Base-by-base conservation (phyloP, 2,888 invertebrate species). In the Sceliomorpha sp. region DNA sequence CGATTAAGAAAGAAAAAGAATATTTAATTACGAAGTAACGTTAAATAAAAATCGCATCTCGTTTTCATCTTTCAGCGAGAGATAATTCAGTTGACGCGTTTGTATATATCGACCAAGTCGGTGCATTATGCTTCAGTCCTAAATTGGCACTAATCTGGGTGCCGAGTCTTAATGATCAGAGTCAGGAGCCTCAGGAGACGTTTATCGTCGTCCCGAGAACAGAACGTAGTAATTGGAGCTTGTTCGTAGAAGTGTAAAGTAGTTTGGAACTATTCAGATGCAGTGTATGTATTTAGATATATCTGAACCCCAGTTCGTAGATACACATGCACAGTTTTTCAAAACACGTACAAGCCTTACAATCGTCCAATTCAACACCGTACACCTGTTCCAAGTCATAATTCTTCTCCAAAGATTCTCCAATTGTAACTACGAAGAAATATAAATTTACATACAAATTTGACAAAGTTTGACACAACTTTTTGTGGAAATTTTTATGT, bases 81-180 rank as follows among this genome's bases (percentile, higher is more conserved):
- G 40, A 39, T 72, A 68, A 64, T 55, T 62, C 47, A 62, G 58
- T 53, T 69, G 66, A 66, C 58, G 58, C 62, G 45, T 48, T 59
- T 59, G n/a, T n/a, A 69, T 72, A 56, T 70, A 72, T 68, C 53
- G 68, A 27, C 36, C 47, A 68, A 72, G 50, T 72, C 60, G 72
- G 64, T 66, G 69, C 60, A 72, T 69, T 64, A 72, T 72, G 58
- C 60, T 66, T 56, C 42, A 62, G 72, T 60, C 58, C 64, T 69
- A 72, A 72, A 72, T 72, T 72, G 66, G 56, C 53, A 47, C 58
- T 72, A 72, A 72, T 72, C 72, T 72, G 60, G 55, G 69, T 56
- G 66, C 62, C 56, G 62, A 69, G 68, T 72, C 72, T 69, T 72
- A 72, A 69, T 71, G 64, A 71, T 63, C 64, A 59, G 56, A 63